Percentiles rank a stretch among this genome's conserved stretches.
phyloP scores from a whole-genome alignment of 2,113 vertebrate genomes.

The Willisornis vidua region DNA sequence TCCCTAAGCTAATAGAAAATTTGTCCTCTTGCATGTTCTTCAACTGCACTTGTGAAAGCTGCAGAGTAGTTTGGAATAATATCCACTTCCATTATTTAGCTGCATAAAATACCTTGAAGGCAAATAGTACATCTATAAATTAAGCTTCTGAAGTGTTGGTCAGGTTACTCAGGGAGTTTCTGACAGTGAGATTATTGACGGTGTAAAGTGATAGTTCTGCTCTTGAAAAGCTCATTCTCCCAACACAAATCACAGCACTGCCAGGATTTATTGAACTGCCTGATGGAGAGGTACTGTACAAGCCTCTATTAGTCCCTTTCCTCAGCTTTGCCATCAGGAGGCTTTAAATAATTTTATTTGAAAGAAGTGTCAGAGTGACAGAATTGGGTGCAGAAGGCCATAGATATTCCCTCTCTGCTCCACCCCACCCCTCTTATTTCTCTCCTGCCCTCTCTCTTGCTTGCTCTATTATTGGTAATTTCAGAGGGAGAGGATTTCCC shows the following conservation, averaged over 20 bases:
- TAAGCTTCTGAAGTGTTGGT: slow-evolving; percentile 26
- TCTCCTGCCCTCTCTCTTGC: not conserved
- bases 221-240: slow-evolving; percentile 54
- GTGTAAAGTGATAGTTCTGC: slow-evolving; percentile 57
- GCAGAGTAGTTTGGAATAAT: slow-evolving; percentile 23
- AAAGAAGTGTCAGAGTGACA: slow-evolving; percentile 62
- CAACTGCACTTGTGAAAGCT: slow-evolving; percentile 17
- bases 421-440: not conserved
- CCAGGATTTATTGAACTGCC: slow-evolving; percentile 64
- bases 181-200: slow-evolving; percentile 62
- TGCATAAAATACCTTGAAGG: slow-evolving; percentile 62
- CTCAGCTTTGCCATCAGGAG: slow-evolving; percentile 57
- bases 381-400: slow-evolving; percentile 33
- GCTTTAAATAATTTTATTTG: slow-evolving; percentile 66
- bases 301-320: slow-evolving; percentile 62
- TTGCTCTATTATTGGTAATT: slow-evolving; percentile 15
- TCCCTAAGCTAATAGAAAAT: slow-evolving; percentile 2
- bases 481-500: slow-evolving; percentile 19
- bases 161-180: slow-evolving; percentile 29
- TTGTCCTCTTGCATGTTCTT: slow-evolving; percentile 29
- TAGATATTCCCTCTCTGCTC: not conserved
- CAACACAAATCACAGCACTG: slow-evolving; percentile 58
- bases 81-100: slow-evolving; percentile 59
- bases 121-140: slow-evolving; percentile 62
- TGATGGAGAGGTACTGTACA: slow-evolving; percentile 44